Conservation (phyloP, 2,797 vertebrate genomes). For the Gobio occitaniae region DNA sequence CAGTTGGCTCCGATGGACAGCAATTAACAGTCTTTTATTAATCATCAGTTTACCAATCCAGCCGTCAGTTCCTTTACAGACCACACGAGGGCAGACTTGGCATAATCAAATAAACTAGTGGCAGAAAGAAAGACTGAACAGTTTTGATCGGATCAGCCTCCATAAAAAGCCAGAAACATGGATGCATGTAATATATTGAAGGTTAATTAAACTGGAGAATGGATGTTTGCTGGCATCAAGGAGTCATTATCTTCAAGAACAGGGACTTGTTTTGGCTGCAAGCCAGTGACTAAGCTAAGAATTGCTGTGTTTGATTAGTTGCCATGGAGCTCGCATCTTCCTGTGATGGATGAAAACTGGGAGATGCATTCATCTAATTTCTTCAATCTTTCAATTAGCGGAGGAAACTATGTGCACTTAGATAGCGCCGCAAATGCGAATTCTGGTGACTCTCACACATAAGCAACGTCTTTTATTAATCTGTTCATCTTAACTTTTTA, state of each 20-base stretch:
- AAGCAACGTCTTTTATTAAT: background rate
- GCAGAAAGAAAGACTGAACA: background rate
- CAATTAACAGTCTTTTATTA: background rate
- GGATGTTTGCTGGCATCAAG: constrained; percentile 22
- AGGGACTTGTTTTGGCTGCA: constrained; percentile 26
- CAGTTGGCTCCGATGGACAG: background rate
- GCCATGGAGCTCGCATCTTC: constrained; percentile 54
- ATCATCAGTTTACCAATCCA: background rate
- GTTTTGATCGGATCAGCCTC: background rate
- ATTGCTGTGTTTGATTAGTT: constrained; percentile 54
- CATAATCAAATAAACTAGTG: constrained; percentile 20
- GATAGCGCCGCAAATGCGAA: constrained; percentile 39
- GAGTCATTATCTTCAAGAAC: constrained; percentile 30
- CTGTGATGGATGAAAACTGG: constrained; percentile 59
- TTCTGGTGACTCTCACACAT: background rate
- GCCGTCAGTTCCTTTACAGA: background rate
- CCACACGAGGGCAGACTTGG: constrained; percentile 70
- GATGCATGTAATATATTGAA: constrained; percentile 38
- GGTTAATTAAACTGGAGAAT: constrained; percentile 50
- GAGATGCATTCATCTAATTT: constrained; percentile 36
- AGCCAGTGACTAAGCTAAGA: constrained; percentile 47
- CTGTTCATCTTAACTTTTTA: background rate
- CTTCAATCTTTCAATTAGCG: constrained; percentile 33
- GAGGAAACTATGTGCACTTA: constrained; percentile 14
- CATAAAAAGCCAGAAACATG: background rate